Percentiles rank a stretch among this genome's conserved stretches.
These are phyloP conservation scores for Lanistes nyassanus DNA, from an alignment of 1,140 invertebrate species.

Conservation along the genomic window DNA sequence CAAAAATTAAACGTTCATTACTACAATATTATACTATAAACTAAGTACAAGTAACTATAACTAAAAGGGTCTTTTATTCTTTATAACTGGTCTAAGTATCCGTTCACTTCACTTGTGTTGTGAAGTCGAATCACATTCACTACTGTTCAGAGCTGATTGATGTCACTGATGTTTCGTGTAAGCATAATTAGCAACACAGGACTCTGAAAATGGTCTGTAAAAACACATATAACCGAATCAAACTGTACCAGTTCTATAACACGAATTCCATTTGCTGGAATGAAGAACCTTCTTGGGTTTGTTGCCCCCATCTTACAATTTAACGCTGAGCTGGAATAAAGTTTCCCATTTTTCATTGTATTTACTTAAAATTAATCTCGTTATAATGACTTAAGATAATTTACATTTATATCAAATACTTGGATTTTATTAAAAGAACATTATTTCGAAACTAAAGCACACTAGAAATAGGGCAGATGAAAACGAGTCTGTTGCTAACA, in stretches of 20 bases:
- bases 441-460: neutral
- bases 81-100: no score
- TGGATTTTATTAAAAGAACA: neutral
- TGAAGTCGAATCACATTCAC: no score
- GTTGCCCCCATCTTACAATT: constrained; percentile 22
- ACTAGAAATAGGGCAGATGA: neutral
- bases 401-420: neutral
- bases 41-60: no score
- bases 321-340: neutral
- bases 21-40: no score
- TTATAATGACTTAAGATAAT: neutral
- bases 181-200: no score
- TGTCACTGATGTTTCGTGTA: no score
- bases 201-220: no score
- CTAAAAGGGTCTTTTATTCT: no score
- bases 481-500: constrained; percentile 38
- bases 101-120: no score
- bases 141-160: no score
- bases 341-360: neutral
- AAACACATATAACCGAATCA: no score
- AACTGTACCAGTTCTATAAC: constrained; percentile 32
- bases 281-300: constrained; percentile 25
- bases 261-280: constrained; percentile 28
- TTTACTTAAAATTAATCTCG: neutral
- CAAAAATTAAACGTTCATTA: no score